Base-by-base conservation (phyloP, 2,888 invertebrate genomes). In the Seira sanloemensis region DNA sequence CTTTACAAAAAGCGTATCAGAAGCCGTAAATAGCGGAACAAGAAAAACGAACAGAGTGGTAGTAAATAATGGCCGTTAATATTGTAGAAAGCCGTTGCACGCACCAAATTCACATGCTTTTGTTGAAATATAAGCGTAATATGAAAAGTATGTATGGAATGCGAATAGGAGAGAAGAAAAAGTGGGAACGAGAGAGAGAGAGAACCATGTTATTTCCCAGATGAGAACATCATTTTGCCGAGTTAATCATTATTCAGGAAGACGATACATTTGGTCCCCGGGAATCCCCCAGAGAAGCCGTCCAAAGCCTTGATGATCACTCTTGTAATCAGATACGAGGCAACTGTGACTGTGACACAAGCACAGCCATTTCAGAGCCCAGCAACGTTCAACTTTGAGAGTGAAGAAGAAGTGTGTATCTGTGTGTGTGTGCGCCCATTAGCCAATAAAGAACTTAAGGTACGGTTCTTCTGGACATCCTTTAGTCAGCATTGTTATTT, bases 211-310 rank as follows among this genome's bases (percentile, higher is more conserved):
- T 87, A 88, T 88, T 88, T 87, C 88, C 88, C 88, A 84, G 86
- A 85, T 84, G 87, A 88, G 86, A 86, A 87, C 88, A 86, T 86
- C 85, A 88, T 87, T 88, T 88, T 88, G 88, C 86, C 84, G 86
- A 88, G 88, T 88, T 88, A 88, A 88, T 88, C 88, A 88, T 88
- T 88, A 88, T 88, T 87, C 88, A 87, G 86, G 88, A 88, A 88
- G 88, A 88, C 87, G 88, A 88, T 88, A 87, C 86, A 88, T 88
- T 88, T 87, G 86, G 86, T 84, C 84, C 85, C 85, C 77, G 87
- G 77, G 77, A 86, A 88, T 86, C 86, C 88, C 86, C 88, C 88
- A 86, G 88, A 86, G 86, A 83, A 77, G 79, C 75, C 75, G 84
- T 88, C 73, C 81, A 83, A 82, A 87, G 84, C 85, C 87, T 85